These are phyloP conservation scores for Nephrotoma flavescens DNA, from an alignment of 2,888 invertebrate species.

Conservation along the genomic window DNA sequence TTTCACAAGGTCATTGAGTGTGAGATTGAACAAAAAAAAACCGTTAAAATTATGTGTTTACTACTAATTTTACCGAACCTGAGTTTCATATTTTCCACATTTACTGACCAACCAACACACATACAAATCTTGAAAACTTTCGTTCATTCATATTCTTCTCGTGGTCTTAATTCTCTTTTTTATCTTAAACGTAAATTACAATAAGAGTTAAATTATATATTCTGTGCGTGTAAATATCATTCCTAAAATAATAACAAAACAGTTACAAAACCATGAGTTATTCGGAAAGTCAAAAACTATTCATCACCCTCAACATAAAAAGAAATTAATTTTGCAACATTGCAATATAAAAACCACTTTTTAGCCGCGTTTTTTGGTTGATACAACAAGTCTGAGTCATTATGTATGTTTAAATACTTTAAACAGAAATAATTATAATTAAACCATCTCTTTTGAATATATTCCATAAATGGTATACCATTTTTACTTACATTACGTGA, in stretches of 20 bases:
- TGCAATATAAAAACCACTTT: background rate
- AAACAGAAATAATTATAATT: background rate
- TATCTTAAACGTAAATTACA: background rate
- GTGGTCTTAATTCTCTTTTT: background rate
- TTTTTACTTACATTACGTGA: background rate
- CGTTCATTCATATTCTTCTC: background rate
- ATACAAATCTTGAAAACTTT: background rate
- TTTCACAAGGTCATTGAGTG: background rate
- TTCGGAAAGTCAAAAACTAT: background rate
- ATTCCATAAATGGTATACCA: background rate
- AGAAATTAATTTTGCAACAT: background rate
- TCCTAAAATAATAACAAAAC: background rate
- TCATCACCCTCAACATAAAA: background rate
- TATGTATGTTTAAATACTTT: background rate
- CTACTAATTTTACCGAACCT: background rate
- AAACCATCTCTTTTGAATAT: background rate
- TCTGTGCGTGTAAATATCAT: background rate
- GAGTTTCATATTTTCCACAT: background rate
- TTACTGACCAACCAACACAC: background rate
- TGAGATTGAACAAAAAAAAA: background rate
- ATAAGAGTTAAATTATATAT: background rate
- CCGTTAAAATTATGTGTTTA: background rate
- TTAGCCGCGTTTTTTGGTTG: background rate
- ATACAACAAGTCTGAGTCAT: background rate
- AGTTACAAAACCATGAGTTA: background rate